Evolutionary conservation across 2,113 vertebrate species (phyloP).

Genomic region (Setophaga petechia): DNA sequence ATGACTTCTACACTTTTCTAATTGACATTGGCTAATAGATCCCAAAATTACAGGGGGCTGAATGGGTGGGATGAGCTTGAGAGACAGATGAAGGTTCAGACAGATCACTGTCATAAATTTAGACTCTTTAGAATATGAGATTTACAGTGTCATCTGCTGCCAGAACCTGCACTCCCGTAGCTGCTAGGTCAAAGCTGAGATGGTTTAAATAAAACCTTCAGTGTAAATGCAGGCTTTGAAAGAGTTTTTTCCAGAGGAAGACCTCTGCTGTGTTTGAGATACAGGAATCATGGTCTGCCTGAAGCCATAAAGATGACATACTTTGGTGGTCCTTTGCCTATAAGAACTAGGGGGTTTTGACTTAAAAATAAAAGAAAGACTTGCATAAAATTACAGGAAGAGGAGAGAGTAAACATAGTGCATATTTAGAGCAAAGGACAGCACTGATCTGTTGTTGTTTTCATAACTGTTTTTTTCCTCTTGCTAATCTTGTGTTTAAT

Average conservation of each 20-base stretch:
- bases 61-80: neutral
- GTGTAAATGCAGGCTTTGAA: neutral
- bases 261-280: neutral
- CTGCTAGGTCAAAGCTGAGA: conserved; percentile 8
- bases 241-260: neutral
- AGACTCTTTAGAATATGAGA: neutral
- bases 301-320: neutral
- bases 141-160: neutral
- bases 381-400: conserved; percentile 1
- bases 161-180: neutral
- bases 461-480: conserved; percentile 1
- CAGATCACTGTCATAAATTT: neutral
- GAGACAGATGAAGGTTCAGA: neutral
- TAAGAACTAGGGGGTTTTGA: neutral
- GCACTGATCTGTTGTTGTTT: neutral
- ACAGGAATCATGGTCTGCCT: neutral
- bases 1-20: neutral
- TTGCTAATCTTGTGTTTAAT: neutral
- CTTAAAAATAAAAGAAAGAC: neutral
- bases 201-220: neutral
- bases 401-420: neutral
- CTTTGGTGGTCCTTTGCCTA: neutral
- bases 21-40: neutral
- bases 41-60: neutral
- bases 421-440: conserved; percentile 10